These are phyloP conservation scores for Cephus rjabovi DNA, from an alignment of 2,888 invertebrate species.

Conservation along the genomic window DNA sequence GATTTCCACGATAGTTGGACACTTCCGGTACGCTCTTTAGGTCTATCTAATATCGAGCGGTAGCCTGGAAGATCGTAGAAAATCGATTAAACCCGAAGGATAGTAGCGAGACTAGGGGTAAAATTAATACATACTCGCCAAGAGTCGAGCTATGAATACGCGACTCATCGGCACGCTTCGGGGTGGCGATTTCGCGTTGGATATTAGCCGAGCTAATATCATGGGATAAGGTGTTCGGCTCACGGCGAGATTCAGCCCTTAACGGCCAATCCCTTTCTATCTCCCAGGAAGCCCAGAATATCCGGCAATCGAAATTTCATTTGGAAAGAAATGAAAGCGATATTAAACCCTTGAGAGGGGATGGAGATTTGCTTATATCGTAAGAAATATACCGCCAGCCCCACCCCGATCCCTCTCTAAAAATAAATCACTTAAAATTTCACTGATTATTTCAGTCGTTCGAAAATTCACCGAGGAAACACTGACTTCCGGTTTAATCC, in stretches of 20 bases:
- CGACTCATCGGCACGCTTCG: conserved; percentile 1
- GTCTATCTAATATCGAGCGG: background rate
- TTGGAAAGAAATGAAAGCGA: background rate
- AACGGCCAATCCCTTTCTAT: background rate
- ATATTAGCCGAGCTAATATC: conserved; percentile 3
- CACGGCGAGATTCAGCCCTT: background rate
- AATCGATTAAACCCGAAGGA: background rate
- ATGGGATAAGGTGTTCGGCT: background rate
- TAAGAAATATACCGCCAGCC: background rate
- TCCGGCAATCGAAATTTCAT: background rate
- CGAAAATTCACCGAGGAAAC: no score
- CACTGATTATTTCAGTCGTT: no score
- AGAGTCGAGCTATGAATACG: conserved; percentile 31
- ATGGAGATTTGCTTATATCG: background rate
- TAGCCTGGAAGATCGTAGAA: background rate
- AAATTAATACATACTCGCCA: conserved; percentile 43
- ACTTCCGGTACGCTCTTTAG: background rate
- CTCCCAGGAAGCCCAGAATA: background rate
- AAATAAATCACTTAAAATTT: no score
- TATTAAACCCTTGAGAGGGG: background rate
- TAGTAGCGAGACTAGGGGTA: background rate
- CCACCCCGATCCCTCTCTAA: no score
- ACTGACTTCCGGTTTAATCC: no score
- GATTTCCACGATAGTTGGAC: background rate
- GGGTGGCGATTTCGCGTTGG: conserved; percentile 10